Percentiles rank a stretch among this genome's conserved stretches.
Evolutionary conservation across 2,113 vertebrate species (phyloP).

Genomic region (Odontophorus gujanensis): DNA sequence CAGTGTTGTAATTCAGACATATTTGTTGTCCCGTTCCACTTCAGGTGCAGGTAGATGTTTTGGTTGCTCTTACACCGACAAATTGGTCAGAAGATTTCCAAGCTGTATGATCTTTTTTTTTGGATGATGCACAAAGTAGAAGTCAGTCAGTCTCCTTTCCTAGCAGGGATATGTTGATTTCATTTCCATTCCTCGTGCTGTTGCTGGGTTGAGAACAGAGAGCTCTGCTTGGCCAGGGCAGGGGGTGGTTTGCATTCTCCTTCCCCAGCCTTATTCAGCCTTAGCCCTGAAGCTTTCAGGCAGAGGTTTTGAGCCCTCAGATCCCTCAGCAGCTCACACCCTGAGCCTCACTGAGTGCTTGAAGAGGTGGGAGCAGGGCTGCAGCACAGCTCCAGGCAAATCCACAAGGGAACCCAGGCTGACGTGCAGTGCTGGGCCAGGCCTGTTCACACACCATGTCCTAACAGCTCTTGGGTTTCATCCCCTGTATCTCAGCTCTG

Average conservation of each 20-base stretch:
- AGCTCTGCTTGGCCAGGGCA: not conserved
- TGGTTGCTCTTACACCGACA: not conserved
- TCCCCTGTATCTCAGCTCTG: not conserved
- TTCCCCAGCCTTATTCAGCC: not conserved
- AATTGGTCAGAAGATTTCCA: not conserved
- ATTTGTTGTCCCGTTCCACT: not conserved
- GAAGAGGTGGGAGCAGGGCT: rapidly evolving
- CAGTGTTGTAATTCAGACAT: rapidly evolving
- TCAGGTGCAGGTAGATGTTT: not conserved
- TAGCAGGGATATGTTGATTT: not conserved
- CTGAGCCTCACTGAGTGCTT: no score
- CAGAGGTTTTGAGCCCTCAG: not conserved
- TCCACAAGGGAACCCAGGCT: no score
- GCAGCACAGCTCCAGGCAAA: not conserved
- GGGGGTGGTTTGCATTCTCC: not conserved
- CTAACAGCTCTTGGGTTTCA: not conserved
- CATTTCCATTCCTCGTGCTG: rapidly evolving
- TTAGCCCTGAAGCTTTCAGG: rapidly evolving
- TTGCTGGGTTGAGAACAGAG: not conserved
- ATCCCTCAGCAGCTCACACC: no score
- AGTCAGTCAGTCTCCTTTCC: not conserved
- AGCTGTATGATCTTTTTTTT: not conserved
- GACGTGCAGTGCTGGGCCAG: not conserved
- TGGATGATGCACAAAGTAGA: not conserved
- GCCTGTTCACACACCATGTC: rapidly evolving